Evolutionary conservation across 2,888 invertebrate species (phyloP).

Genomic region (Dorcus hopei): DNA sequence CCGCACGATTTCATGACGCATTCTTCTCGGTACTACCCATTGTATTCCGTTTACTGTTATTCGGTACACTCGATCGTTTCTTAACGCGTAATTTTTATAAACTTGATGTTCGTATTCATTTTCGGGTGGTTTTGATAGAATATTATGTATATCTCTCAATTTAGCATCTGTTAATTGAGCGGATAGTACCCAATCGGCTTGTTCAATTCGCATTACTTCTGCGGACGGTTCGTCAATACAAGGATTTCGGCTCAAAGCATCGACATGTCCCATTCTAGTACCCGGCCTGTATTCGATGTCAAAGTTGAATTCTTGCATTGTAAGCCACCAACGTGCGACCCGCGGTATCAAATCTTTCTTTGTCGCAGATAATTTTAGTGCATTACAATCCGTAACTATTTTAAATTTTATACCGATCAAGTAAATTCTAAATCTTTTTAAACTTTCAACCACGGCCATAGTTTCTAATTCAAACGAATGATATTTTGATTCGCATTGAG

Average conservation of each 20-base stretch:
- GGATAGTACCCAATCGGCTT: no score
- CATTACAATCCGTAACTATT: neutral
- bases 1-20: neutral
- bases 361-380: neutral
- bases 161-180: neutral
- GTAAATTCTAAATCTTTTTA: neutral
- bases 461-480: neutral
- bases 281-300: neutral
- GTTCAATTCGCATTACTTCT: no score
- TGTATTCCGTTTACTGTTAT: neutral
- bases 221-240: no score
- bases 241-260: neutral
- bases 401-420: neutral
- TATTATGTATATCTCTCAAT: neutral
- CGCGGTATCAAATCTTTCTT: no score
- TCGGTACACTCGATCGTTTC: neutral
- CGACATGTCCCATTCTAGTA: neutral
- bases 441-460: neutral
- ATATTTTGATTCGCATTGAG: neutral
- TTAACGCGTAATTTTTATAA: neutral
- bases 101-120: neutral
- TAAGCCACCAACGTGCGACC: conserved; percentile 3
- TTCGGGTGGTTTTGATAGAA: neutral
- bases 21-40: neutral
- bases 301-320: neutral